Percentiles rank a stretch among this genome's conserved stretches.
These are phyloP conservation scores for Uria lomvia DNA, from an alignment of 2,113 vertebrate genomes.

Conservation along the genomic window DNA sequence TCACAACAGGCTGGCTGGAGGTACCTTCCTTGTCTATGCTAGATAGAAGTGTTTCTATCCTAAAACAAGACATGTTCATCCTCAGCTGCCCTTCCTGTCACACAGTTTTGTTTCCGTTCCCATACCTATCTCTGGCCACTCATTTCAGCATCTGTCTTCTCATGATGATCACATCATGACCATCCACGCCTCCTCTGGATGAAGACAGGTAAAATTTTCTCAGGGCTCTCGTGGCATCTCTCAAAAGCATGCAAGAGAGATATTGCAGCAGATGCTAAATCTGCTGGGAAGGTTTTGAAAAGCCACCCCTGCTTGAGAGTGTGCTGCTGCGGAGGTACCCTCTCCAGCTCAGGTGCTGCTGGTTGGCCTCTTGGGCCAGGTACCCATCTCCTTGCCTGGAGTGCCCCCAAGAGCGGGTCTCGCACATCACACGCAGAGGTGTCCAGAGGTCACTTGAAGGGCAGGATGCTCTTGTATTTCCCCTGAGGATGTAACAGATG, in stretches of 20 bases:
- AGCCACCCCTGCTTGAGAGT: neutral
- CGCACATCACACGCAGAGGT: neutral
- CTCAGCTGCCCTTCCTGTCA: neutral
- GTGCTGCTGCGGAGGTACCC: neutral
- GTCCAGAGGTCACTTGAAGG: neutral
- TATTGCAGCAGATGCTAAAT: neutral
- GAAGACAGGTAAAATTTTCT: neutral
- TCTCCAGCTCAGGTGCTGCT: neutral
- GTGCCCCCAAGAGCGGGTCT: conserved; percentile 10
- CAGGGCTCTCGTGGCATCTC: neutral
- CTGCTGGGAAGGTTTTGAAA: neutral
- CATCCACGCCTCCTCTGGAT: neutral
- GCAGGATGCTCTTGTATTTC: neutral
- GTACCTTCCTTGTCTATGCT: neutral
- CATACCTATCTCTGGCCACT: neutral
- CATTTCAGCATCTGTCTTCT: neutral
- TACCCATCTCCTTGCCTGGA: neutral
- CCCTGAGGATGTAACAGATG: conserved; percentile 25
- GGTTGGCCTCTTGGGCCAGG: neutral
- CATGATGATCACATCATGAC: no score
- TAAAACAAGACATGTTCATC: neutral
- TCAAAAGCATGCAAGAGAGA: neutral
- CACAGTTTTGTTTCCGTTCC: neutral
- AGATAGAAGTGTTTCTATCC: neutral
- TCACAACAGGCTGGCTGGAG: neutral